A percentile compares a stretch with the other conserved stretches of the same genome.
Evolutionary conservation across 2,797 vertebrate genomes (phyloP).

Genomic region (Rhodeus uyekii): DNA sequence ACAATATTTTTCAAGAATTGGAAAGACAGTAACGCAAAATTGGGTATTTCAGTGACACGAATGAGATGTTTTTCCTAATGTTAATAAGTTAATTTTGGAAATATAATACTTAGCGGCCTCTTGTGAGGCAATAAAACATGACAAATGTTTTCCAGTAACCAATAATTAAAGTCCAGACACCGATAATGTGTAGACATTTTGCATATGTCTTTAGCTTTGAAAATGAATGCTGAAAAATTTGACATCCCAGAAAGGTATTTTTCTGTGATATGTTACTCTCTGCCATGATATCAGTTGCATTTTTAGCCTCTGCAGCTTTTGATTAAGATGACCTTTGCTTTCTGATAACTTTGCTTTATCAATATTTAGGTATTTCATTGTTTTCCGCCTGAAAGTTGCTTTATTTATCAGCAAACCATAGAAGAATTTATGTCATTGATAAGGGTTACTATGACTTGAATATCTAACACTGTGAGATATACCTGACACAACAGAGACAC

Average conservation of each 20-base stretch:
- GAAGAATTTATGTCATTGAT: slow-evolving; percentile 42
- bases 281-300: not conserved
- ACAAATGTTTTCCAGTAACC: slow-evolving; percentile 18
- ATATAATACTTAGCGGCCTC: slow-evolving; percentile 24
- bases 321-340: slow-evolving; percentile 30
- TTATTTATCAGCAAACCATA: slow-evolving; percentile 21
- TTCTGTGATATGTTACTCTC: not conserved
- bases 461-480: slow-evolving; percentile 37
- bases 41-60: not conserved
- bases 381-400: slow-evolving; percentile 19
- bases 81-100: slow-evolving; percentile 47
- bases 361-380: not conserved
- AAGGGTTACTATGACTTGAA: slow-evolving; percentile 28
- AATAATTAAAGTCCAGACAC: not conserved
- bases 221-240: not conserved
- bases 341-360: slow-evolving; percentile 25
- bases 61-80: slow-evolving; percentile 14
- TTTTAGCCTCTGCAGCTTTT: not conserved
- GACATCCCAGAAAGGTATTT: not conserved
- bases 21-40: slow-evolving; percentile 36
- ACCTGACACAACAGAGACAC: slow-evolving; percentile 28
- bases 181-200: not conserved
- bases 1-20: slow-evolving; percentile 21
- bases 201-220: not conserved
- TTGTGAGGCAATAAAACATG: slow-evolving; percentile 24